Evolutionary conservation across 2,113 vertebrate genomes (phyloP).

Genomic region (Urocitellus parryii): DNA sequence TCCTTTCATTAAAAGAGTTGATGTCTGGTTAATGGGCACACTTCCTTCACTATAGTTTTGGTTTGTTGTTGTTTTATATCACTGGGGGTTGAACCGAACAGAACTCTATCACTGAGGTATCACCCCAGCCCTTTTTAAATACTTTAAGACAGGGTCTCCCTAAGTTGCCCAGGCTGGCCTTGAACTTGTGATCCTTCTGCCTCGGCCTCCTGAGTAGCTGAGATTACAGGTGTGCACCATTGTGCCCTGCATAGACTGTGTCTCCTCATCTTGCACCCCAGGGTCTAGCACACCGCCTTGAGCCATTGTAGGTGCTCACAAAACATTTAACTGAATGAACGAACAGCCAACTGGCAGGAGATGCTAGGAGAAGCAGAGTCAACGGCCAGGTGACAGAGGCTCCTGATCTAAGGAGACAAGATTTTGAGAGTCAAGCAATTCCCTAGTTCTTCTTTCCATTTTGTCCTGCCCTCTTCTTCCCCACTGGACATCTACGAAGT

Average conservation of each 20-base stretch:
- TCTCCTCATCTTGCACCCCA: neutral
- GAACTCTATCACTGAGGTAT: neutral
- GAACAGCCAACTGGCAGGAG: neutral
- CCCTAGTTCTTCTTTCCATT: neutral
- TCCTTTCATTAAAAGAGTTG: neutral
- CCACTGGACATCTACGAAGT: neutral
- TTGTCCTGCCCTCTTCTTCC: neutral
- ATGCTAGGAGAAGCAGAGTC: neutral
- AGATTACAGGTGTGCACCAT: neutral
- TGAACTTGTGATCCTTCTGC: neutral
- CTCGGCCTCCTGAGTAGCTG: neutral
- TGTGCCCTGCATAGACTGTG: neutral
- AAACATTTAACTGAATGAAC: neutral
- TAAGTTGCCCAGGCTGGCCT: neutral
- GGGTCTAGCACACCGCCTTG: neutral
- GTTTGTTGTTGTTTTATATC: neutral
- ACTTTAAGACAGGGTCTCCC: neutral
- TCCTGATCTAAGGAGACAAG: neutral
- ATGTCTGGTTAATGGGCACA: accelerated
- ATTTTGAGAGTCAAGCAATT: neutral
- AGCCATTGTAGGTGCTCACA: neutral
- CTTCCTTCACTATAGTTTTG: neutral
- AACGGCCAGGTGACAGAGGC: neutral
- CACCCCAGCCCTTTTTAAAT: neutral
- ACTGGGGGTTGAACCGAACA: neutral